Evolutionary conservation across 2,888 invertebrate species (phyloP).

Genomic region (Tortricodes alternella): DNA sequence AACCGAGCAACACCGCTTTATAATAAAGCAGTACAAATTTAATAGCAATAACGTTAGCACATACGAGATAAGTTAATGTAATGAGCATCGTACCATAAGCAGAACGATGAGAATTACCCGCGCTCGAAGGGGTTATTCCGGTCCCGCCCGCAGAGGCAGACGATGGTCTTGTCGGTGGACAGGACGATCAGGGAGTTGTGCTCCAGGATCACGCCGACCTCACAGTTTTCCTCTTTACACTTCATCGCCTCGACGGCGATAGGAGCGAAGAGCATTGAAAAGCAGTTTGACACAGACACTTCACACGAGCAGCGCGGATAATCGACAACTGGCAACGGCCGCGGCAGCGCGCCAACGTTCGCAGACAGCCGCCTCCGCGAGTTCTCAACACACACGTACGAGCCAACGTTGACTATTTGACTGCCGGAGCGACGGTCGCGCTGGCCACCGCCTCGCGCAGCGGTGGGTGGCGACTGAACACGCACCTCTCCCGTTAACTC

Average conservation of each 20-base stretch:
- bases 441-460: slow-evolving; percentile 71
- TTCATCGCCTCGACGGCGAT: slow-evolving; percentile 82
- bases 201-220: slow-evolving; percentile 79
- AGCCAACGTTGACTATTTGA: slow-evolving; percentile 75
- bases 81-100: slow-evolving; percentile 52
- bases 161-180: slow-evolving; percentile 78
- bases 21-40: slow-evolving; percentile 27
- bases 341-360: slow-evolving; percentile 61
- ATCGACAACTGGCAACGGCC: slow-evolving; percentile 42
- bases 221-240: slow-evolving; percentile 83
- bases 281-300: slow-evolving; percentile 63
- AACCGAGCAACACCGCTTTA: slow-evolving; percentile 28
- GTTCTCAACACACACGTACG: slow-evolving; percentile 66
- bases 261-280: slow-evolving; percentile 80
- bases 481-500: slow-evolving; percentile 81
- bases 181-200: slow-evolving; percentile 79
- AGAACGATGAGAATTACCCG: slow-evolving; percentile 71
- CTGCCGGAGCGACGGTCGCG: slow-evolving; percentile 61
- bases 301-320: slow-evolving; percentile 47
- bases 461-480: slow-evolving; percentile 75
- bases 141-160: slow-evolving; percentile 79
- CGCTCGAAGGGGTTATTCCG: slow-evolving; percentile 76
- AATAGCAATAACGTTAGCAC: slow-evolving; percentile 34
- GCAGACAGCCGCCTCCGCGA: slow-evolving; percentile 65
- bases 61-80: slow-evolving; percentile 44